Conservation (phyloP, 92 coral and sea anemone genomes). For the Hydrozoanthus gracilis region DNA sequence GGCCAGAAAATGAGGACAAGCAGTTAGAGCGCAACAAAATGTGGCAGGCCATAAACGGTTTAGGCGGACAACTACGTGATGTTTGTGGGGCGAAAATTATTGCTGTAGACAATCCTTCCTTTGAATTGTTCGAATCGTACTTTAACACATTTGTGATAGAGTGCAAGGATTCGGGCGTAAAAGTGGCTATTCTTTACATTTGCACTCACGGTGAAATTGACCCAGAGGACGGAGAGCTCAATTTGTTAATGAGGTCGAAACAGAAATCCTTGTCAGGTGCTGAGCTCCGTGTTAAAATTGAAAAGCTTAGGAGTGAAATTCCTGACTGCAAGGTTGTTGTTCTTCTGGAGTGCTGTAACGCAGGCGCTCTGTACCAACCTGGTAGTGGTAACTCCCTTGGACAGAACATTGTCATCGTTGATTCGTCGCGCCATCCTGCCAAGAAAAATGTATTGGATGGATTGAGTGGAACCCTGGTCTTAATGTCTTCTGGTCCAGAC, state of each 20-base stretch:
- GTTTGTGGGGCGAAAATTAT: background rate
- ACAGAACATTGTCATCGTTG: background rate
- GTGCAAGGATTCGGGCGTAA: background rate
- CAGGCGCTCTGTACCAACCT: background rate
- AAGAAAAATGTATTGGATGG: background rate
- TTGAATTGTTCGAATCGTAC: background rate
- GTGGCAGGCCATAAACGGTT: background rate
- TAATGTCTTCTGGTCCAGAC: constrained; percentile 4
- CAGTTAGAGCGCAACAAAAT: background rate
- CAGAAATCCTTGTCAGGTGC: background rate
- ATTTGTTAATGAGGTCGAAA: background rate
- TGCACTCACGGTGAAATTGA: background rate
- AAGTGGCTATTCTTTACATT: background rate
- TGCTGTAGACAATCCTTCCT: background rate
- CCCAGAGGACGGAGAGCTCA: background rate
- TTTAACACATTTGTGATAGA: background rate
- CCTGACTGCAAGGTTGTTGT: background rate
- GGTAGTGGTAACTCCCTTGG: background rate
- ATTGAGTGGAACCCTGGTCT: background rate
- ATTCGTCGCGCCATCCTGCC: background rate
- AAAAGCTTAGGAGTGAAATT: background rate
- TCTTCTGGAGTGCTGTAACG: constrained; percentile 6
- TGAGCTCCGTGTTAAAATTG: background rate
- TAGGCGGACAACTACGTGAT: background rate
- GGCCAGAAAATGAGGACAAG: background rate